These are phyloP conservation scores for Fregetta grallaria DNA, from an alignment of 2,113 vertebrate genomes.

Conservation along the genomic window DNA sequence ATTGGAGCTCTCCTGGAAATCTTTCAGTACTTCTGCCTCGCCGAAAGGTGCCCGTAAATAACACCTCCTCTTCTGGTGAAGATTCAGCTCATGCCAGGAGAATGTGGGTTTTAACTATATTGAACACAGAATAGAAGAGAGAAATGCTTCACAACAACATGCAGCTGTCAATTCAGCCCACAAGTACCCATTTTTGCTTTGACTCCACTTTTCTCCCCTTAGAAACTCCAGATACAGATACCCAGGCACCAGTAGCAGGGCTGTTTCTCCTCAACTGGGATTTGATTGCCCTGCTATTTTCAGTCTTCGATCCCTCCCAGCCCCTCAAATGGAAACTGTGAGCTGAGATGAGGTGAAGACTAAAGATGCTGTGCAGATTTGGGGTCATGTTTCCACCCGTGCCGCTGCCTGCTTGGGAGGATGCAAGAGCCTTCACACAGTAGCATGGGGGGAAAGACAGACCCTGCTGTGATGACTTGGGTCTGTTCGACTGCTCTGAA, in stretches of 20 bases:
- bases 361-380: constrained; percentile 81
- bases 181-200: background rate
- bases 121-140: background rate
- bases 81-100: background rate
- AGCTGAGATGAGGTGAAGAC: constrained; percentile 86
- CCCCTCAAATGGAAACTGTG: constrained; percentile 82
- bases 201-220: background rate
- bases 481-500: background rate
- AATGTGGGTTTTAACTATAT: background rate
- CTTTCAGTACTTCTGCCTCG: background rate
- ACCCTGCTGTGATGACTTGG: background rate
- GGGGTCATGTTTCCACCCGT: background rate
- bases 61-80: background rate
- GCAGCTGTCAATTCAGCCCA: background rate
- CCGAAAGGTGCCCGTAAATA: background rate
- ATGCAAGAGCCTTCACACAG: background rate
- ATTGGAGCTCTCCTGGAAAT: background rate
- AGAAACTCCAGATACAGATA: background rate
- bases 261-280: background rate
- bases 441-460: background rate
- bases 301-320: constrained; percentile 87
- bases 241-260: background rate
- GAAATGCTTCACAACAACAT: background rate
- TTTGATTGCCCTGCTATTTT: constrained; percentile 80
- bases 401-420: background rate